Percentiles rank a stretch among this genome's conserved stretches.
Conservation (phyloP, 1,140 invertebrate species). For the Saxidomus purpurata region DNA sequence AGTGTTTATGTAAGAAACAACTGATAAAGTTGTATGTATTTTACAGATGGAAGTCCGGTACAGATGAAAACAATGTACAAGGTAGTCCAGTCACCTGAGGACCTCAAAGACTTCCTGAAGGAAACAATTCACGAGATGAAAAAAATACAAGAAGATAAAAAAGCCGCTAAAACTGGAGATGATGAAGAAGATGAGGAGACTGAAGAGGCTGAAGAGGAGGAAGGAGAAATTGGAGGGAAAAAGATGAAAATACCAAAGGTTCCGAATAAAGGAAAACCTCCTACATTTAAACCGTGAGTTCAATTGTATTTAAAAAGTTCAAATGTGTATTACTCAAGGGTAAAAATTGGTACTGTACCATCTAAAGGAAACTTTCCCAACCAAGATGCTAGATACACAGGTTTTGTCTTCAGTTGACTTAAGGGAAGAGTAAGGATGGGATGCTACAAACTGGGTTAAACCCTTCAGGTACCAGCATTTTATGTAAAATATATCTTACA, state of each 20-base stretch:
- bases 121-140: conserved; percentile 67
- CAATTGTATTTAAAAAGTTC: neutral
- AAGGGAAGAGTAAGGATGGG: too few relatives aligned
- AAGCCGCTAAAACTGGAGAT: neutral
- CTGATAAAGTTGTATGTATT: too few relatives aligned
- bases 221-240: conserved; percentile 46
- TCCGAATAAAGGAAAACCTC: neutral
- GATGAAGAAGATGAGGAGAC: conserved; percentile 29
- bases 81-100: conserved; percentile 42
- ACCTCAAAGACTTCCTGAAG: conserved; percentile 63
- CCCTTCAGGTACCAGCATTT: too few relatives aligned
- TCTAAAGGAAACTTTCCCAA: too few relatives aligned
- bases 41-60: neutral
- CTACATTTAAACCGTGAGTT: conserved; percentile 21
- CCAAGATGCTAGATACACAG: too few relatives aligned
- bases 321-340: too few relatives aligned
- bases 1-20: too few relatives aligned
- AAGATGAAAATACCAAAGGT: neutral
- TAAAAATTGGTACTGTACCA: too few relatives aligned
- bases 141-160: conserved; percentile 39
- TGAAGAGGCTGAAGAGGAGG: conserved; percentile 53
- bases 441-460: too few relatives aligned
- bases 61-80: conserved; percentile 47
- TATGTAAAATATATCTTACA: neutral
- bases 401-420: too few relatives aligned